Evolutionary conservation across 1,140 invertebrate genomes (phyloP).

Genomic region (Eupristina koningsbergeri): DNA sequence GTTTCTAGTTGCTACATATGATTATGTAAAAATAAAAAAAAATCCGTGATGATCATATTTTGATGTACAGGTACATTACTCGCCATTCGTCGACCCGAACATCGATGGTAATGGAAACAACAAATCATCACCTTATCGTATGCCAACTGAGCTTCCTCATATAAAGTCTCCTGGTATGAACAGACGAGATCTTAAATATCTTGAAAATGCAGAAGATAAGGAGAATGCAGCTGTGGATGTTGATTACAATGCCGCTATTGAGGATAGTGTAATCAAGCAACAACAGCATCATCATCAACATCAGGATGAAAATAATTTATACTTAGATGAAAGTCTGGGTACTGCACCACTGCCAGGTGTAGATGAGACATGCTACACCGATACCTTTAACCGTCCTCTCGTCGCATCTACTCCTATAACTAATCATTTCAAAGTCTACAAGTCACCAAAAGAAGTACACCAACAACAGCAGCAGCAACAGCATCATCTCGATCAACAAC

Average conservation of each 20-base stretch:
- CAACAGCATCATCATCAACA: constrained; percentile 28
- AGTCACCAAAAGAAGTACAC: constrained; percentile 47
- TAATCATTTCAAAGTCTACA: constrained; percentile 64
- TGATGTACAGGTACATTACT: constrained; percentile 56
- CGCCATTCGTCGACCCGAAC: constrained; percentile 50
- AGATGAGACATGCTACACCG: constrained; percentile 65
- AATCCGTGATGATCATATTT: not conserved
- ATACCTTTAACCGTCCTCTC: constrained; percentile 62
- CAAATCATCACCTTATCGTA: constrained; percentile 62
- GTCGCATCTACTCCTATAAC: constrained; percentile 66
- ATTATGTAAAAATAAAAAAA: not conserved
- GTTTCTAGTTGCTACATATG: not conserved
- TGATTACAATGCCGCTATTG: constrained; percentile 61
- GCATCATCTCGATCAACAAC: constrained; percentile 40
- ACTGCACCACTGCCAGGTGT: constrained; percentile 58
- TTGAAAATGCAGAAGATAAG: constrained; percentile 67
- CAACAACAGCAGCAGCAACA: constrained; percentile 27
- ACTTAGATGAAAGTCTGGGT: constrained; percentile 65
- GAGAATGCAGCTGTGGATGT: constrained; percentile 64
- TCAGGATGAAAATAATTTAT: constrained; percentile 60
- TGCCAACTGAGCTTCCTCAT: constrained; percentile 65
- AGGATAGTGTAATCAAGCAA: constrained; percentile 56
- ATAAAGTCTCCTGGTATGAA: constrained; percentile 70
- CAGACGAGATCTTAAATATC: constrained; percentile 66
- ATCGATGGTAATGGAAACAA: constrained; percentile 57